Base-by-base conservation (phyloP, 2,797 vertebrate species). In the Antennarius maculatus region DNA sequence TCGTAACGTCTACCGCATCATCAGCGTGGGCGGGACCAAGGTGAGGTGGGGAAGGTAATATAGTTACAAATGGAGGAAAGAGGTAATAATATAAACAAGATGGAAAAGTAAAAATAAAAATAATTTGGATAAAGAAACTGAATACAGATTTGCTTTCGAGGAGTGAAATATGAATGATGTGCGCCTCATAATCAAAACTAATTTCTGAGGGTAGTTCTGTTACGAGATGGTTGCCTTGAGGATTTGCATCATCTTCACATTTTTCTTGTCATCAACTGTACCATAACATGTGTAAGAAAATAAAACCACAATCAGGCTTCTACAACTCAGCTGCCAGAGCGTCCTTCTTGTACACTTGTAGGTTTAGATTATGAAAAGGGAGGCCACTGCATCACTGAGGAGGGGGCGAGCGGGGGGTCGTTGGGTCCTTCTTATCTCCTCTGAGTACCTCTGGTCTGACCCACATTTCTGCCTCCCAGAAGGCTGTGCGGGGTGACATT, bases 11-110 rank as follows among this genome's bases (percentile, higher is more conserved):
- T 98, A 98, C 85, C 94, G 97, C 47, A 98, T 99, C 92, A 98
- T 99, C 92, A 98, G 97, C 1, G 95, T 99, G 72, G 96, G 97
- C 0, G 97, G 97, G 12, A 97, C 96, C 76, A 99, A 99, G 97
- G 97, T 98, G 73, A 86, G 70, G 17, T 3, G 4, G 41, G n/a
- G 29, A 34, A 17, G 29, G 23, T 13, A 1, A 45, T n/a, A 7
- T 23, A 31, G 7, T 2, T 4, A 43, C 23, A 45, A 17, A 27
- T 13, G 23, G 37, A 39, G 37, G 37, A 39, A 39, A 39, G 7
- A 34, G 3, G 31, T 34, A 34, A 34, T 34, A 34, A 34, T 34
- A 3, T 34, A 34, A 8, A 34, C 5, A 34, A 34, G 7, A 34
- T 34, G 31, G 5, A 34, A 34, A 34, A 34, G 7, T 5, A n/a